phyloP scores from a whole-genome alignment of 2,888 invertebrate species.

The Ornithoptera priamus region DNA sequence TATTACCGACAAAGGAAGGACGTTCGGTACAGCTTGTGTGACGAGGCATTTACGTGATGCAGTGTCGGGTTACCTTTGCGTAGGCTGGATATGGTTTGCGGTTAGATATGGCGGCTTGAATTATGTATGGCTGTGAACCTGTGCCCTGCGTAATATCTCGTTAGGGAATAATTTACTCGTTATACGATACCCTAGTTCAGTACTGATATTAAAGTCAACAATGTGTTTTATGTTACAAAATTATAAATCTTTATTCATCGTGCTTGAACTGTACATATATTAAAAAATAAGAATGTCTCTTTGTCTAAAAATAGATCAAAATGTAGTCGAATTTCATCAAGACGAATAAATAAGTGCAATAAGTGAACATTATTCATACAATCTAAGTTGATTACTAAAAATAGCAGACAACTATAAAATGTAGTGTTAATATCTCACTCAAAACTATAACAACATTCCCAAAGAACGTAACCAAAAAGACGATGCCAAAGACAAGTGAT shows the following conservation, averaged over 20 bases:
- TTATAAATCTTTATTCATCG: too few relatives aligned
- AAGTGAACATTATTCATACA: not conserved
- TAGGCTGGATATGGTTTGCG: conserved; percentile 26
- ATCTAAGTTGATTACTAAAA: not conserved
- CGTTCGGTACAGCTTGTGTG: conserved; percentile 34
- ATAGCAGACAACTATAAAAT: not conserved
- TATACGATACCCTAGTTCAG: not conserved
- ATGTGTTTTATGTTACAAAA: not conserved
- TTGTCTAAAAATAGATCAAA: conserved; percentile 3
- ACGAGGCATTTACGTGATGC: conserved; percentile 37
- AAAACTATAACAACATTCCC: conserved; percentile 23
- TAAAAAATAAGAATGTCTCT: not conserved
- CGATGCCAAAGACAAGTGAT: conserved; percentile 35
- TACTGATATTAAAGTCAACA: not conserved
- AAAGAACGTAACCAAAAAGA: conserved; percentile 26
- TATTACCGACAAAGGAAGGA: conserved; percentile 42
- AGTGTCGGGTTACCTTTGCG: conserved; percentile 41
- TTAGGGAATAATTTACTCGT: conserved; percentile 6
- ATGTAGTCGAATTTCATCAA: not conserved
- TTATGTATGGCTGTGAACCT: conserved; percentile 20
- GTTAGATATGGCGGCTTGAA: conserved; percentile 17
- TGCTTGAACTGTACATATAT: too few relatives aligned
- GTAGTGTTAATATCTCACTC: conserved; percentile 2
- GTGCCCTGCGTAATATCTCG: not conserved
- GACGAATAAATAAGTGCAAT: not conserved